These are phyloP conservation scores for Bombus difficillimus DNA, from an alignment of 1,140 invertebrate genomes.

Conservation along the genomic window DNA sequence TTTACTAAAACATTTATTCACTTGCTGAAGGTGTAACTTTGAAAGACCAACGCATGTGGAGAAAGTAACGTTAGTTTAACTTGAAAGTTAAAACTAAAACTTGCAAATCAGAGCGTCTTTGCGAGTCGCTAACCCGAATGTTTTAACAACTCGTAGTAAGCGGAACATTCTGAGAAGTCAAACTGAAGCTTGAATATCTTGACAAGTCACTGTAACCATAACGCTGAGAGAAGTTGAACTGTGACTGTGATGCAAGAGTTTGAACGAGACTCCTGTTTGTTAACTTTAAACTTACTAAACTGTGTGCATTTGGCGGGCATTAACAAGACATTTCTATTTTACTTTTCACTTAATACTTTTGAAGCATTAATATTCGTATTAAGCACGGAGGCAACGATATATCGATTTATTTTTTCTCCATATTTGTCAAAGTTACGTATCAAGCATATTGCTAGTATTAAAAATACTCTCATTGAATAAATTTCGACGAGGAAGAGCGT, in stretches of 20 bases:
- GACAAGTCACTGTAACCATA: constrained; percentile 24
- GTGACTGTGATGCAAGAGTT: constrained; percentile 18
- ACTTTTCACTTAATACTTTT: background rate
- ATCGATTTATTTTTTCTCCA: background rate
- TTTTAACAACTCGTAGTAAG: constrained; percentile 25
- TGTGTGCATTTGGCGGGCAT: constrained; percentile 18
- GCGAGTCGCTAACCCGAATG: constrained; percentile 19
- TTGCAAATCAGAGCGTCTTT: constrained; percentile 27
- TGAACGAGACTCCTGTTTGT: constrained; percentile 20
- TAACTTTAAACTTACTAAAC: constrained; percentile 25
- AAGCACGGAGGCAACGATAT: background rate
- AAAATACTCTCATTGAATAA: background rate
- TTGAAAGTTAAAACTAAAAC: constrained; percentile 10
- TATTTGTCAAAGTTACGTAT: no score
- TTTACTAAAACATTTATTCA: constrained; percentile 8
- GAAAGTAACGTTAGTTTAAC: constrained; percentile 34
- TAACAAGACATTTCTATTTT: constrained; percentile 12
- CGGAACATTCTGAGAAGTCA: constrained; percentile 23
- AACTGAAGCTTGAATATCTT: constrained; percentile 17
- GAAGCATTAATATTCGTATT: background rate
- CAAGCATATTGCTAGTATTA: background rate
- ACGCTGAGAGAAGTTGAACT: background rate
- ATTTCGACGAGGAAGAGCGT: background rate
- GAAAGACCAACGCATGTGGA: background rate
- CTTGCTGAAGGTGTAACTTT: background rate